Conservation (phyloP, 2,113 vertebrate genomes). For the Hippolais icterina region DNA sequence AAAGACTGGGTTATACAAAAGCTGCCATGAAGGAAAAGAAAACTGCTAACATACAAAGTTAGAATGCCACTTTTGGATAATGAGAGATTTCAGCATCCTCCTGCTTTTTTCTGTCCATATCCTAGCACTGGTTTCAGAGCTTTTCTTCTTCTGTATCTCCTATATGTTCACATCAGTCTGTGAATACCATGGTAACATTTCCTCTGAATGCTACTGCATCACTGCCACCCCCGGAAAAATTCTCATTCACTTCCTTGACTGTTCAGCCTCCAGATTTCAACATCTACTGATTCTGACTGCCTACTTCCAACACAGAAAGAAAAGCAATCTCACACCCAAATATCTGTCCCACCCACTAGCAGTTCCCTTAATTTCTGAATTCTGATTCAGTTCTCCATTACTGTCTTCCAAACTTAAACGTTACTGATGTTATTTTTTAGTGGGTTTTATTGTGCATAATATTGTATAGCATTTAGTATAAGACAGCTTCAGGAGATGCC, state of each 20-base stretch:
- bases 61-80: slow-evolving; percentile 1
- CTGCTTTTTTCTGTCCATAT: slow-evolving; percentile 1
- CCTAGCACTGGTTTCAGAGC: neutral
- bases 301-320: neutral
- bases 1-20: neutral
- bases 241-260: slow-evolving; percentile 49
- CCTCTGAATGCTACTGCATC: slow-evolving; percentile 21
- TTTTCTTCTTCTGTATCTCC: neutral
- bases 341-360: neutral
- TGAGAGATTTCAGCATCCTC: neutral
- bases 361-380: neutral
- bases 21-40: neutral
- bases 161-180: slow-evolving; percentile 24
- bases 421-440: neutral
- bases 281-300: neutral
- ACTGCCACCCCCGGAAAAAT: slow-evolving; percentile 39
- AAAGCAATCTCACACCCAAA: slow-evolving; percentile 6
- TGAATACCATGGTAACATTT: slow-evolving; percentile 17
- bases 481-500: neutral
- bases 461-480: neutral
- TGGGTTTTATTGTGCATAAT: neutral
- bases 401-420: neutral
- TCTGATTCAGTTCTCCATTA: neutral
- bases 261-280: slow-evolving; percentile 34
- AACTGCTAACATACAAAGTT: neutral